Evolutionary conservation across 2,888 invertebrate genomes (phyloP), one percentile per base, ranked within the genome.

Genomic region (Oxycera nigricornis): DNA sequence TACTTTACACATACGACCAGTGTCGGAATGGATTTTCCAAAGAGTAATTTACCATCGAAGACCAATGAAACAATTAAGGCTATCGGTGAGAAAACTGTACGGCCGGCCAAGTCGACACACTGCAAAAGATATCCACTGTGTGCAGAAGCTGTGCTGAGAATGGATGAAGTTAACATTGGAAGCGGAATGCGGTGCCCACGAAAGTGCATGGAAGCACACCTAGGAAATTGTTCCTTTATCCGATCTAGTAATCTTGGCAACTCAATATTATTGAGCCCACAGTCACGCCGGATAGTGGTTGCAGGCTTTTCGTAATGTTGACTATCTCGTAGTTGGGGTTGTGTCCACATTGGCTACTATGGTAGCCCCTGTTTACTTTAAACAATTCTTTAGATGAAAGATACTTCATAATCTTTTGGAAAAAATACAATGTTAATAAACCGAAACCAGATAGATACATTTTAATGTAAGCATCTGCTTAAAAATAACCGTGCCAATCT

Each of bases 61-160:
- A 73, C 73, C 73, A 73, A 73, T 73, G 73, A 61, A 73, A 73
- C 73, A 73, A 73, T 73, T 73, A 73, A 73, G 73, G 73, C 73
- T 73, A 73, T 73, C 73, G 57, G 73, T 73, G 50, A 61, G 59
- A 72, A 72, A 65, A 72, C 72, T 17, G 26, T 72, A 22, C 68
- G 68, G 24, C 14, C 3, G 30, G 30, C 11, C 22, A 24, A 55
- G 24, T 17, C 55, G 20, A 55, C 55, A 55, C 14, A 39, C 39
- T 50, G 68, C 22, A 41, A 65, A 22, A 65, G 65, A 39, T 61
- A 61, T 31, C 46, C 46, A 46, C 11, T 46, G 46, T 3, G 46
- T 6, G 55, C 28, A 59, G 28, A 26, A 24, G 26, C 28, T 28
- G 26, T 28, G 26, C 14, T 24, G 28, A 20, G 70, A 31, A 72